Evolutionary conservation across 2,888 invertebrate genomes (phyloP), one percentile per base, ranked within the genome.

Genomic region (Cybosia mesomella): DNA sequence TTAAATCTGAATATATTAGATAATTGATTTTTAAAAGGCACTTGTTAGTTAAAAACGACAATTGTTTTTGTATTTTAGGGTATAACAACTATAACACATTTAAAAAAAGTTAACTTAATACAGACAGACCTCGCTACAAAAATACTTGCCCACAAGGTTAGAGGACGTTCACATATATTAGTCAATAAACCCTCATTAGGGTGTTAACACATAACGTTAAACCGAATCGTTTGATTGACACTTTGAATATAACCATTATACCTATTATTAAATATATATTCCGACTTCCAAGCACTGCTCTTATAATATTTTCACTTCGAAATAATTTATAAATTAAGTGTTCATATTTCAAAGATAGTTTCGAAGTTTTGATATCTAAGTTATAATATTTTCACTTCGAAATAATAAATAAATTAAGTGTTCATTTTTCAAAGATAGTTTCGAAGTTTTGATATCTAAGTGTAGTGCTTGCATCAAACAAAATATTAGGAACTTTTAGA

Each of bases 221-320:
- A 85, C 90, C 89, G 89, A 28, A 28, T 4, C 28, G 85, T 83
- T 90, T 88, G 94, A 94, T 94, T 94, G 94, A 94, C 94, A 94
- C 94, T 94, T 93, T 94, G 93, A 93, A 94, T 87, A 86, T 85
- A 79, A 87, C 85, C 85, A 84, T 80, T 77, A 80, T 76, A 80
- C 69, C 72, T 74, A 76, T 64, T 71, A 75, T 71, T 68, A 78
- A 76, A 81, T 68, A 71, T 68, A 68, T 67, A 77, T 74, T 73
- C 71, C 75, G 69, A 81, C 49, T 75, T 71, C 22, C 21, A 77
- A 64, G 71, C 78, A 75, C 67, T 32, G 28, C 43, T 22, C 24
- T 22, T 36, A 13, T 36, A 58, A 22, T 65, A 32, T 28, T 22
- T 22, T 11, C 1, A 32, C 53, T 60, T 60, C 7, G 1, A 49